Base-by-base conservation (phyloP, 2,797 vertebrate species). In the Pagetopsis macropterus region DNA sequence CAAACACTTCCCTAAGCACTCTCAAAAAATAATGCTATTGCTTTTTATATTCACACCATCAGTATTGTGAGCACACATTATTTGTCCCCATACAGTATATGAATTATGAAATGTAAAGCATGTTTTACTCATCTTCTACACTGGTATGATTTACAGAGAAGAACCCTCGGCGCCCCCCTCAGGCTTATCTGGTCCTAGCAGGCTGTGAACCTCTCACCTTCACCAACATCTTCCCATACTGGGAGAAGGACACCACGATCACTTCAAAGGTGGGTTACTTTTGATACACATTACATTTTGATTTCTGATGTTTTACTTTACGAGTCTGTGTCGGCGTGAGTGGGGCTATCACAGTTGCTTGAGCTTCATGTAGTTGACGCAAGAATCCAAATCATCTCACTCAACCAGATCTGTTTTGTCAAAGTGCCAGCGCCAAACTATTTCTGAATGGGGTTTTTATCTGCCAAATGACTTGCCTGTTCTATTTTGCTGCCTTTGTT, bases 211-310 rank as follows among this genome's bases (percentile, higher is more conserved):
- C 95, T 0, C 92, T 95, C 31, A 95, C 95, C 7, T 96, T 96
- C 76, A 95, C 95, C 55, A 96, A 95, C 89, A 94, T 96, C 81
- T 96, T 96, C 72, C 95, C 95, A 0, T 92, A 92, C 83, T 96
- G 95, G 95, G 90, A 94, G 81, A 92, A 87, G 62, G 86, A 94
- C 63, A 9, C 84, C 49, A 89, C 54, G 54, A 37, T 91, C 15
- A 14, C 69, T 44, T 69, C 89, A 67, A 87, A 91, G 91, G 95
- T 95, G 71, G 21, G 69, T 40, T 16, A 37, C 19, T 27, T 27
- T 27, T 27, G 27, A 27, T 27, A 27, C 27, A 27, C 27, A 27
- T 27, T 27, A 27, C 27, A 27, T 27, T 27, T 27, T 31, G n/a
- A 0, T 6, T 15, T 21, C 9, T 56, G 8, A 49, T 19, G 16